Conservation (phyloP, 2,797 vertebrate species). For the Typhlichthys subterraneus region DNA sequence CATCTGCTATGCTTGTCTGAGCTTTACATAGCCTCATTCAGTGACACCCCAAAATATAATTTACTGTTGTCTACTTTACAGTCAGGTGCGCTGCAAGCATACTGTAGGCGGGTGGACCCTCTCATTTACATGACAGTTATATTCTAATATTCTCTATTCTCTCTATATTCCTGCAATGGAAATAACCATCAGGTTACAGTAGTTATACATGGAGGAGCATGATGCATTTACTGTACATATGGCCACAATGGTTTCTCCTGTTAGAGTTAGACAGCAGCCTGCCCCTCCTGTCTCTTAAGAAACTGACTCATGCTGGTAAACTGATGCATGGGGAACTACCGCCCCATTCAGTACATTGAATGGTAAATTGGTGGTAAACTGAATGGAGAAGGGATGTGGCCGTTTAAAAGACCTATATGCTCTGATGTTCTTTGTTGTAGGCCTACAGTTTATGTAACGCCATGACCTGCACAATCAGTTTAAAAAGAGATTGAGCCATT, state of each 20-base stretch:
- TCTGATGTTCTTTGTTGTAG: constrained; percentile 19
- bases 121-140: constrained; percentile 47
- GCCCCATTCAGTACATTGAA: no score
- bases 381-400: neutral
- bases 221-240: no score
- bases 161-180: constrained; percentile 1
- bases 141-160: constrained; percentile 30
- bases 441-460: neutral
- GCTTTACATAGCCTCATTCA: constrained; percentile 6
- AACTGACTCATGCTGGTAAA: constrained; percentile 15
- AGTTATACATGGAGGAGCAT: no score
- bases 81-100: constrained; percentile 46
- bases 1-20: neutral
- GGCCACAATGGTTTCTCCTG: no score
- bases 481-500: no score
- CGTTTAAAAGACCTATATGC: neutral
- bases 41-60: neutral
- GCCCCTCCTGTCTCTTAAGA: constrained; percentile 8
- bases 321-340: constrained; percentile 14
- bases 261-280: neutral
- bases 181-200: no score
- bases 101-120: constrained; percentile 19
- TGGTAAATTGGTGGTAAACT: neutral
- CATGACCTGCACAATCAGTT: constrained; percentile 9
- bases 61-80: constrained; percentile 16